Base-by-base conservation (phyloP, 1,140 invertebrate genomes). In the Aradophagus sp. region DNA sequence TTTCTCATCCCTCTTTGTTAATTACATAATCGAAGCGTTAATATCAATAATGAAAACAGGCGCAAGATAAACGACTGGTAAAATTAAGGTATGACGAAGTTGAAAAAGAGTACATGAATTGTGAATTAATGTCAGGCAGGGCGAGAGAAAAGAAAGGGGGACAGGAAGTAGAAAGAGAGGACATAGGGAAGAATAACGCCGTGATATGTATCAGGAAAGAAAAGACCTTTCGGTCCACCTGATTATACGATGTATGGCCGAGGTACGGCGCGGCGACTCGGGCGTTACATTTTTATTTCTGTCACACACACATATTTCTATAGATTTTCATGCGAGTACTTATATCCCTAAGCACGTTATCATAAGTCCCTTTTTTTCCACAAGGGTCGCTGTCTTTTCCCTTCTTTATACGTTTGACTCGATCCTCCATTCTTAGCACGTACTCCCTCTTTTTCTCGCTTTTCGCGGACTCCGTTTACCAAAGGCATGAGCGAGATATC, bases 331-430 rank as follows among this genome's bases (percentile, higher is more conserved):
- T 61, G 56, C 47, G 32, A 72, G 61, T 72, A 72, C 55, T 71
- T 71, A 65, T 65, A 66, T 72, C 56, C 32, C 61, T 72, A 72
- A 72, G 68, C 68, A 66, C 68, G 61, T 72, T 72, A 72, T 71
- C 59, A 71, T 72, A 61, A 72, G 68, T 72, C 68, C 48, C 41
- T 72, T 66, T 66, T 61, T 50, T 62, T n/a, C 50, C 48, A 41
- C 23, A 42, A 59, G 59, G 59, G 55, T 66, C 50, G 47, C 61
- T 66, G 55, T 72, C 50, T 55, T 62, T 53, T 47, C 47, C 38
- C 55, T 71, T 71, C 59, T 71, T 71, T 71, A 71, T 72, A 56
- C 56, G 38, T 72, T 55, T 61, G 35, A 62, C 44, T 39, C 50
- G 39, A 66, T 65, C 55, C 68, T 45, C 47, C 14, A 72, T 65